These are phyloP conservation scores for Dinomys branickii DNA, from an alignment of 2,113 vertebrate species.

Conservation along the genomic window DNA sequence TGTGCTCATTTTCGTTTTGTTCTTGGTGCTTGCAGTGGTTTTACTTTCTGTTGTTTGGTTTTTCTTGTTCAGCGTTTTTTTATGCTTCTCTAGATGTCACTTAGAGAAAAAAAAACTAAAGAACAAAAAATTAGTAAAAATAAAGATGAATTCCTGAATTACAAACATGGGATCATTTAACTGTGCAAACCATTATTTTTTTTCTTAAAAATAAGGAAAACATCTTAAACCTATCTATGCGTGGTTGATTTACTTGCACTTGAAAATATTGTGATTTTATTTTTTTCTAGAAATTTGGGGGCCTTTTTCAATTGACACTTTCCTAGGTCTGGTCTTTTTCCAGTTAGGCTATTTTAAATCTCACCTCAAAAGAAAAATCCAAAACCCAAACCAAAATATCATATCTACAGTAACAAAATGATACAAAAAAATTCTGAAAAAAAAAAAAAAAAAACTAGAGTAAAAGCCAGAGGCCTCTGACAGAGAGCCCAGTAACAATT, in stretches of 20 bases:
- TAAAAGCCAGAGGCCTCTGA: conserved; percentile 83
- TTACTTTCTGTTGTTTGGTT: conserved; percentile 89
- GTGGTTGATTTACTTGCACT: conserved; percentile 90
- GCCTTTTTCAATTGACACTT: conserved; percentile 92
- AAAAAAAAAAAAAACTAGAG: conserved; percentile 81
- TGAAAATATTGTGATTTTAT: conserved; percentile 89
- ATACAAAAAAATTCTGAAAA: conserved; percentile 78
- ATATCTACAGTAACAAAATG: conserved; percentile 81
- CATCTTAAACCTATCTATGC: conserved; percentile 81
- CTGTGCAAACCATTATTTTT: conserved; percentile 82
- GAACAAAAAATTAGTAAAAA: conserved; percentile 84
- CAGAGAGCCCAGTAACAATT: conserved; percentile 86
- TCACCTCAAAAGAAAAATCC: conserved; percentile 81
- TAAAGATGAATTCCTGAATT: conserved; percentile 89
- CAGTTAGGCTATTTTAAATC: conserved; percentile 86
- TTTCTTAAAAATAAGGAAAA: conserved; percentile 83
- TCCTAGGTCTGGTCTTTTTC: conserved; percentile 82
- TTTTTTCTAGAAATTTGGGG: conserved; percentile 89
- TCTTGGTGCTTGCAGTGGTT: conserved; percentile 92
- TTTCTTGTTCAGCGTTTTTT: conserved; percentile 89
- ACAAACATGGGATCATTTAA: conserved; percentile 86
- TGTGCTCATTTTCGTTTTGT: conserved; percentile 91
- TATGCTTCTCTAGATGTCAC: conserved; percentile 92
- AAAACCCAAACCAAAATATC: conserved; percentile 78
- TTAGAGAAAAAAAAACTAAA: conserved; percentile 85